Base-by-base conservation (phyloP, 2,797 vertebrate species). In the Pelochelys cantorii region DNA sequence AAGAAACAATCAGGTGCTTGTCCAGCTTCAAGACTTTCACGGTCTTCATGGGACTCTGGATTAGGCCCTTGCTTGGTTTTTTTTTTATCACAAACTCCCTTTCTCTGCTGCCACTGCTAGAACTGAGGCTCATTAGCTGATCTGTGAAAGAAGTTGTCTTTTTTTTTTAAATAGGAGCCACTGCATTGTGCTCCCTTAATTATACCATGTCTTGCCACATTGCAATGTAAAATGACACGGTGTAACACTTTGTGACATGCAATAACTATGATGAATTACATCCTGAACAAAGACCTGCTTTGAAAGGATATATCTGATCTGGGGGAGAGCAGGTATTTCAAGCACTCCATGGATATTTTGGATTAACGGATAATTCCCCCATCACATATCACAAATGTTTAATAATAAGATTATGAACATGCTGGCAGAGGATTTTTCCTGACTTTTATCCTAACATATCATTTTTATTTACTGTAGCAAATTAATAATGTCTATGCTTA, bases 251-350 rank as follows among this genome's bases (percentile, higher is more conserved):
- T 94, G 96, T 97, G 98, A 98, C 97, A 95, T 97, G 93, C 94
- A 96, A 97, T 98, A 98, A 98, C 96, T 95, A 97, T 98, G 98
- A 98, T 98, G 96, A 98, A 98, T 98, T 98, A 94, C 97, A 93
- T 97, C 93, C 89, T 62, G 42, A 97, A 96, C 90, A 97, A 96
- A 97, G 93, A 86, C 89, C 84, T 89, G 85, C 95, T 97, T 97
- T 97, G 95, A 97, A 97, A 97, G 85, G 93, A 93, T 88, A 75
- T 96, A 86, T 96, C 90, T 96, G 94, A 96, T 94, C 87, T 92
- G 54, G 59, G 48, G 22, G 86, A 95, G 37, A 94, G 79, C 86
- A 97, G 89, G 84, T 95, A 97, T 95, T 96, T 95, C 81, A 88
- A 93, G 81, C 34, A 92, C 74, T 83, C 62, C 86, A 93, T 65